A percentile compares a stretch with the other conserved stretches of the same genome.
Evolutionary conservation across 2,888 invertebrate genomes (phyloP).

Genomic region (Cephus sareptanus): DNA sequence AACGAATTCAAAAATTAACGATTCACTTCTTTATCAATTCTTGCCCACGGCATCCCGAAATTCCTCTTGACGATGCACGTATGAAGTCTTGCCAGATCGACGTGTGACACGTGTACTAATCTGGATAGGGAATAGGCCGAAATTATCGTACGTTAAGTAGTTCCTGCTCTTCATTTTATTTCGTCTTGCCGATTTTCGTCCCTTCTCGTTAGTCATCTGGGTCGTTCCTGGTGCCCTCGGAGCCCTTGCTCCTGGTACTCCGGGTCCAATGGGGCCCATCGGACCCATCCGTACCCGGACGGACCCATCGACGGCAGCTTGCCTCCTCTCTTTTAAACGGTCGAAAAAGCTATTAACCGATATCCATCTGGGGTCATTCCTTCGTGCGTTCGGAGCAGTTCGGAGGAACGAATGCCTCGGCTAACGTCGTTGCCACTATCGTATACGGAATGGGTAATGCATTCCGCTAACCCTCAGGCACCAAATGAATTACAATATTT

Average conservation of each 20-base stretch:
- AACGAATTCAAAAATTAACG: neutral
- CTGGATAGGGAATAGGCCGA: constrained; percentile 20
- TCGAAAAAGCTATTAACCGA: constrained; percentile 61
- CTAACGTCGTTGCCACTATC: constrained; percentile 38
- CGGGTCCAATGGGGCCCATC: neutral
- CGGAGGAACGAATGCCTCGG: neutral
- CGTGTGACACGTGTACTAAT: constrained; percentile 25
- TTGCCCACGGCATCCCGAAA: neutral
- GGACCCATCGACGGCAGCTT: constrained; percentile 36
- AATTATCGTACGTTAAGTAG: constrained; percentile 43
- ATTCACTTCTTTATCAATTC: neutral
- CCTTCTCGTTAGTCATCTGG: neutral
- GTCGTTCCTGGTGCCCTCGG: neutral
- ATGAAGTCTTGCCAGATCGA: constrained; percentile 4
- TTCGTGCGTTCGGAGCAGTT: constrained; percentile 33
- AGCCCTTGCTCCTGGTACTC: neutral
- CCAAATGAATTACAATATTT: constrained; percentile 56
- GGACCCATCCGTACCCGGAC: neutral
- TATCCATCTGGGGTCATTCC: constrained; percentile 60
- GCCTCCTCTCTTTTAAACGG: constrained; percentile 31
- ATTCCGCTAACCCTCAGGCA: constrained; percentile 49
- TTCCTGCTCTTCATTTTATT: constrained; percentile 27
- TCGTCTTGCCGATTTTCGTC: neutral
- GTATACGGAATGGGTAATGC: constrained; percentile 46
- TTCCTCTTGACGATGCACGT: neutral